Conservation (phyloP, 2,888 invertebrate genomes). For the Clitarchus hookeri region DNA sequence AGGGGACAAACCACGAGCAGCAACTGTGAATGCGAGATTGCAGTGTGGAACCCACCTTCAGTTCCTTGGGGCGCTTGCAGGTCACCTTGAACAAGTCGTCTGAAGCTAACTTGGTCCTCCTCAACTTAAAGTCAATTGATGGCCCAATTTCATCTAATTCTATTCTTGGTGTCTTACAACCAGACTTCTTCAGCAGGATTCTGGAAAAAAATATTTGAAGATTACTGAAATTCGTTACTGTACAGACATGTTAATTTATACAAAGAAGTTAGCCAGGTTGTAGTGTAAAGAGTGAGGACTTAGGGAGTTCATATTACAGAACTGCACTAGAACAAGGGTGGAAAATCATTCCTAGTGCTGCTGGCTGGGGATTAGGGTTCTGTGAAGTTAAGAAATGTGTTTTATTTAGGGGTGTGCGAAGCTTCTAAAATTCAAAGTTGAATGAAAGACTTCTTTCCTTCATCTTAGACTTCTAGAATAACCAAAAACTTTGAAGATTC, state of each 20-base stretch:
- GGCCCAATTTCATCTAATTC: constrained; percentile 96
- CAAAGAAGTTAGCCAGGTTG: no score
- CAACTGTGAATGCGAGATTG: constrained; percentile 10
- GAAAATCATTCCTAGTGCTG: no score
- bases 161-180: constrained; percentile 82
- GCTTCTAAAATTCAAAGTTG: no score
- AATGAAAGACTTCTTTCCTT: no score
- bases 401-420: no score
- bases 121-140: constrained; percentile 80
- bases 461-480: no score
- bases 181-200: constrained; percentile 88
- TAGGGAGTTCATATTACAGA: no score
- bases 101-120: constrained; percentile 87
- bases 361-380: no score
- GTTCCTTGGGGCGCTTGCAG: constrained; percentile 76
- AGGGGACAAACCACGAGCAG: not conserved
- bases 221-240: constrained; percentile 51
- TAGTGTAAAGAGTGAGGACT: no score
- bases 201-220: constrained; percentile 58
- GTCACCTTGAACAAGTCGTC: constrained; percentile 86
- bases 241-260: not conserved
- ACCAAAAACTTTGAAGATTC: no score
- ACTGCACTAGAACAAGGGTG: no score
- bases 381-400: no score
- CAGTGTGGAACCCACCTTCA: constrained; percentile 59